phyloP scores from a whole-genome alignment of 2,797 vertebrate species.

The Gymnoscopelus microlampas region DNA sequence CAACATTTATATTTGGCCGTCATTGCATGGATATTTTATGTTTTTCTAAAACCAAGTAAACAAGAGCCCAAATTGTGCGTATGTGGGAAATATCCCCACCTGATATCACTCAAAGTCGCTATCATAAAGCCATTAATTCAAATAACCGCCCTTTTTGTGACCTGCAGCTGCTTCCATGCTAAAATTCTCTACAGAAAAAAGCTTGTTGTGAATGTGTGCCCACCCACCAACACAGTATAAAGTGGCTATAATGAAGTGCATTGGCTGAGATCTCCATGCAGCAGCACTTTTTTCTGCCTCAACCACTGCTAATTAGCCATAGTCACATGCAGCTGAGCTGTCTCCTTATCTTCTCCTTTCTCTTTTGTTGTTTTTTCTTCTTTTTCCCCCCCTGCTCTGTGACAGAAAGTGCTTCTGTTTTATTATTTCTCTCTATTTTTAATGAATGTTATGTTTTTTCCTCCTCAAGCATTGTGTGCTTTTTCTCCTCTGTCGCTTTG shows the following conservation, averaged over 20 bases:
- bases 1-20: no score
- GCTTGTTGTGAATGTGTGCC: conserved; percentile 7
- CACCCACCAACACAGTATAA: conserved; percentile 8
- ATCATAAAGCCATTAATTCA: not conserved
- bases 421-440: conserved; percentile 55
- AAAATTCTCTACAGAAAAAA: not conserved
- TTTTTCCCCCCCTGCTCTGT: conserved; percentile 14
- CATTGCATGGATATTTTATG: no score
- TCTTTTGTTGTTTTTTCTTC: conserved; percentile 32
- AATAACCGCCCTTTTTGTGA: no score
- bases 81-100: not conserved
- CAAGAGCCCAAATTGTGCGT: not conserved
- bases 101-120: not conserved
- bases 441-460: conserved; percentile 60
- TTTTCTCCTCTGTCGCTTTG: conserved; percentile 21
- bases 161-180: not conserved
- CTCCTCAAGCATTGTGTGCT: conserved; percentile 16
- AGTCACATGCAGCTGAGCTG: conserved; percentile 35
- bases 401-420: conserved; percentile 49
- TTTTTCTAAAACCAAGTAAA: not conserved
- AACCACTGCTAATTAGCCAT: conserved; percentile 53
- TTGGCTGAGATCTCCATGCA: conserved; percentile 25
- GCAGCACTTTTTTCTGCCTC: conserved; percentile 24
- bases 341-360: conserved; percentile 16
- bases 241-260: conserved; percentile 14